Evolutionary conservation across 2,888 invertebrate species (phyloP), one percentile per base, ranked within the genome.

Genomic region (Drosophila bunnanda): DNA sequence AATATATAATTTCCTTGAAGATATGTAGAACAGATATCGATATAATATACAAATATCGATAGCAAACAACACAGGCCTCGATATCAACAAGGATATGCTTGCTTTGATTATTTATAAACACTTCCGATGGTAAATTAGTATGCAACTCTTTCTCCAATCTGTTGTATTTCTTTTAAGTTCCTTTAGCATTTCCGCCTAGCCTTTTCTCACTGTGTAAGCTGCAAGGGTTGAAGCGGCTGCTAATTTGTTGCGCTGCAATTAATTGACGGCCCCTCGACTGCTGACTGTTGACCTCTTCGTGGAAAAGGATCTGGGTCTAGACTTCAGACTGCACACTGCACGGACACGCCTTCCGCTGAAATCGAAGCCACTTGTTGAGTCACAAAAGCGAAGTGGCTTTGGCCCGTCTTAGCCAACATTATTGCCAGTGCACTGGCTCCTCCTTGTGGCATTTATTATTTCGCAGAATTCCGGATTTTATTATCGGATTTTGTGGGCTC

Each of bases 281-380:
- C n/a, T 60, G 59, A 55, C 55, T 56, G 41, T 39, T 60, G 59
- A 60, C 55, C 59, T 17, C 59, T 32, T 39, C 13, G 38, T 22
- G 59, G 59, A 30, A 39, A 10, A 25, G 41, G 17, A 41, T 41
- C 22, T 8, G 55, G 25, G 56, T 17, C 56, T 60, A 55, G 56
- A 55, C 59, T 44, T 15, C 44, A 25, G 25, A 44, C 44, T 44
- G 44, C 44, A 25, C 25, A 2, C 15, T 25, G 44, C 20, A 13
- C 5, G 39, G 17, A 39, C 39, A 39, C 20, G 53, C 54, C 59
- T 15, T 50, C 10, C 3, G 15, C 39, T 10, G 25, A 25, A 34
- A 15, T 13, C 12, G 4, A 25, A 41, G 17, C 41, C 39, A 60
- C 59, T 60, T 55, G 59, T 60, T 32, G 59, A 60, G 32, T 55